phyloP scores from a whole-genome alignment of 2,113 vertebrate species.

The Leptobrachium ailaonicum region DNA sequence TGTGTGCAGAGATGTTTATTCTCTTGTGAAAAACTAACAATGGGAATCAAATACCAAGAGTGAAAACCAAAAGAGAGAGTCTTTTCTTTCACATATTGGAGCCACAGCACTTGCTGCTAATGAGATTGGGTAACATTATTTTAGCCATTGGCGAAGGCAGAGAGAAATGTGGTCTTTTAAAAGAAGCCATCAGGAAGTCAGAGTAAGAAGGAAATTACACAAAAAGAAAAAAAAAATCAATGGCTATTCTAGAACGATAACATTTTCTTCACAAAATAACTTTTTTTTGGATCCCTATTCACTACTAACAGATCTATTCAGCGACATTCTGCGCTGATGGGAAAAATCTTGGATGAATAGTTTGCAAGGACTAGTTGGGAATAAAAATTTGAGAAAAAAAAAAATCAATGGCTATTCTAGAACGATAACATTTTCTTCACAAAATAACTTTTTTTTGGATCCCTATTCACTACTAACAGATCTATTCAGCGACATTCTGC shows the following conservation, averaged over 20 bases:
- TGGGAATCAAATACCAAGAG: constrained; percentile 4
- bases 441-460: constrained; percentile 29
- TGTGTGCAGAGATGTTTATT: constrained; percentile 31
- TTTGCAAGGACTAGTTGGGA: constrained; percentile 7
- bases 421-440: constrained; percentile 25
- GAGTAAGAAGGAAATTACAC: neutral
- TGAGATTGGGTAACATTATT: constrained; percentile 42
- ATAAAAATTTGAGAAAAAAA: constrained; percentile 17
- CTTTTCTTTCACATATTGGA: constrained; percentile 19
- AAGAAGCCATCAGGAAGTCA: constrained; percentile 27
- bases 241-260: constrained; percentile 23
- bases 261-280: constrained; percentile 30
- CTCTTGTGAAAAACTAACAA: constrained; percentile 26
- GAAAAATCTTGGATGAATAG: constrained; percentile 43
- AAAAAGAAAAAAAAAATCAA: constrained; percentile 16
- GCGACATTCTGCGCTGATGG: constrained; percentile 31
- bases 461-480: constrained; percentile 22
- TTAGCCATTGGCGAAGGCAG: neutral
- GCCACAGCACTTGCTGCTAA: constrained; percentile 22
- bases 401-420: constrained; percentile 25
- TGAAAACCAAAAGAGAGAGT: constrained; percentile 11
- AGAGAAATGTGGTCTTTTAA: constrained; percentile 1
- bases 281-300: constrained; percentile 36
- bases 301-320: constrained; percentile 25
- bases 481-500: constrained; percentile 39